phyloP scores from a whole-genome alignment of 2,113 vertebrate genomes.

The Suricata suricatta region DNA sequence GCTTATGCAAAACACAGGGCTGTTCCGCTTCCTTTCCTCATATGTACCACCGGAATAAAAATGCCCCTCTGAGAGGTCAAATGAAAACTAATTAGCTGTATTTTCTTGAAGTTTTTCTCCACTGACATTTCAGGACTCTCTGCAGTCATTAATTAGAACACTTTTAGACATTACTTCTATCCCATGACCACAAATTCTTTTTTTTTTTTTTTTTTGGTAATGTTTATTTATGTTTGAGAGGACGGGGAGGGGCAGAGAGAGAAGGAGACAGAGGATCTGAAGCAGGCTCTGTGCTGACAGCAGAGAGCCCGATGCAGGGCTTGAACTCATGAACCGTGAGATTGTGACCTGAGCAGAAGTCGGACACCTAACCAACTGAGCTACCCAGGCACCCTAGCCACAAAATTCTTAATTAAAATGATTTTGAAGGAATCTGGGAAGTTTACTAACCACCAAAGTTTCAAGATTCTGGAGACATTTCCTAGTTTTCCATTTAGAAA shows the following conservation, averaged over 20 bases:
- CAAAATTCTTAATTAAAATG: slow-evolving; percentile 32
- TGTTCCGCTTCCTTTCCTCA: slow-evolving; percentile 25
- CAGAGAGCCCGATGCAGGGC: too few species aligned
- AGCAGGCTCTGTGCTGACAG: too few species aligned
- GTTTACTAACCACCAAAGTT: neutral
- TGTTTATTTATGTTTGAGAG: too few species aligned
- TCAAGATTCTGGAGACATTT: neutral
- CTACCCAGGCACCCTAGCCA: neutral
- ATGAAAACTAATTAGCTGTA: slow-evolving; percentile 64
- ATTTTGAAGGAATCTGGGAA: neutral
- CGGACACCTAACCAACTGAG: too few species aligned
- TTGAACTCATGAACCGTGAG: too few species aligned
- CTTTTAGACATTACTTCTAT: neutral
- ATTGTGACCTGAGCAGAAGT: too few species aligned
- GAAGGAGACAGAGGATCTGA: too few species aligned
- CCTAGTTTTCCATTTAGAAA: slow-evolving; percentile 18
- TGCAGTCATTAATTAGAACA: neutral
- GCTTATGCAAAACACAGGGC: neutral
- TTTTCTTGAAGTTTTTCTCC: slow-evolving; percentile 52
- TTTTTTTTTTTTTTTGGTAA: too few species aligned
- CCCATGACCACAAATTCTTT: neutral
- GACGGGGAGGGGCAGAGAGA: too few species aligned
- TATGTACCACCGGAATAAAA: neutral
- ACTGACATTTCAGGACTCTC: slow-evolving; percentile 23
- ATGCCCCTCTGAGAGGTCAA: slow-evolving; percentile 46